Percentiles rank a stretch among this genome's conserved stretches.
phyloP scores from a whole-genome alignment of 1,140 invertebrate species.

The Lepidotrigona ventralis region DNA sequence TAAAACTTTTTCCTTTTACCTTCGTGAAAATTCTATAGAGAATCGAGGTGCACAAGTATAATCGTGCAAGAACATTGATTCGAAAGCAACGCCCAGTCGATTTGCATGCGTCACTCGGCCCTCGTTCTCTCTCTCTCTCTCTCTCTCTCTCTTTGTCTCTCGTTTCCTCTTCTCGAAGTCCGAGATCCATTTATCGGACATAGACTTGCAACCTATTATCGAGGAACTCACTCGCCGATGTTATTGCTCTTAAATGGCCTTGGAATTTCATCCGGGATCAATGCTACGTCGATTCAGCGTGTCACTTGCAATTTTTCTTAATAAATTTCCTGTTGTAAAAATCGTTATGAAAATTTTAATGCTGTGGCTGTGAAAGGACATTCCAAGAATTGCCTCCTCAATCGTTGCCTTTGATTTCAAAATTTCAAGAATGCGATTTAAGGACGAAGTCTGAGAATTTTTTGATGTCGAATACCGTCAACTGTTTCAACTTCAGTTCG shows the following conservation, averaged over 20 bases:
- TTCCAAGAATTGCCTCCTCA: too few relatives aligned
- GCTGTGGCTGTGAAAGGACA: too few relatives aligned
- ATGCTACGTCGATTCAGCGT: too few relatives aligned
- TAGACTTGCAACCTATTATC: slow-evolving; percentile 47
- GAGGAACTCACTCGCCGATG: slow-evolving; percentile 20
- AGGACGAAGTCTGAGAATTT: too few relatives aligned
- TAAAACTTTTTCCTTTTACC: not conserved
- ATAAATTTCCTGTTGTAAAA: too few relatives aligned
- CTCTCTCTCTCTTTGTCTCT: not conserved
- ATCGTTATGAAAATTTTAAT: too few relatives aligned
- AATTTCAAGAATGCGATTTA: too few relatives aligned
- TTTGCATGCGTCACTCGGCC: slow-evolving; percentile 50
- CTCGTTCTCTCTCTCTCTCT: not conserved
- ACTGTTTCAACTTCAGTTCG: too few relatives aligned
- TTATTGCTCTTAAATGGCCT: slow-evolving; percentile 31
- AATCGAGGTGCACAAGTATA: not conserved
- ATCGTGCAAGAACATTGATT: slow-evolving; percentile 62
- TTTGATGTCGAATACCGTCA: too few relatives aligned
- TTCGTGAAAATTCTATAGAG: not conserved
- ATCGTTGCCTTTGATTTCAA: too few relatives aligned
- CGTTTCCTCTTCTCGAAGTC: not conserved
- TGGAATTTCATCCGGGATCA: not conserved
- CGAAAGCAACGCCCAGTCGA: slow-evolving; percentile 58
- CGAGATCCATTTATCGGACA: slow-evolving; percentile 17
- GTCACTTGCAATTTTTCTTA: too few relatives aligned